Conservation (phyloP, 2,888 invertebrate species). For the Barypeithes pellucidus region DNA sequence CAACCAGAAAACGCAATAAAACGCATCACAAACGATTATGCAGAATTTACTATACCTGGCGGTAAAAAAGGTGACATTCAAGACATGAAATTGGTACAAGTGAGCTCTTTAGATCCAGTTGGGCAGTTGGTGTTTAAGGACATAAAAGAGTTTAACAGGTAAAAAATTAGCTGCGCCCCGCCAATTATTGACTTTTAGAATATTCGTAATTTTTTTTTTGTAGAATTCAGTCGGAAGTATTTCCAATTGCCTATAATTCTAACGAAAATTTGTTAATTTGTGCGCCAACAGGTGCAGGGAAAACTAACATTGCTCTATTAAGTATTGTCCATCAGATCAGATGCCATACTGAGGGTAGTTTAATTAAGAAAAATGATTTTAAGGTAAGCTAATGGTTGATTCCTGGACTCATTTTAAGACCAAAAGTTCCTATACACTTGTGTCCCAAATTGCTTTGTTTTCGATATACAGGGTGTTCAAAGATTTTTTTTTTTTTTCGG, state of each 20-base stretch:
- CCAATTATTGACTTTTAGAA: no score
- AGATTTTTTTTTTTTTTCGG: no score
- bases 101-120: conserved; percentile 76
- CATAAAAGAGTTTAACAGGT: conserved; percentile 84
- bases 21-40: conserved; percentile 82
- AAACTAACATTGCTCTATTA: conserved; percentile 98
- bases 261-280: conserved; percentile 98
- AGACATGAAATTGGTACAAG: conserved; percentile 72
- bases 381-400: conserved; percentile 77
- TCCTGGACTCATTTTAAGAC: no score
- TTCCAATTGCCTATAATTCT: conserved; percentile 93
- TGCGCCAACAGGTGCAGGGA: conserved; percentile 99
- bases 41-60: conserved; percentile 90
- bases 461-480: no score
- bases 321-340: conserved; percentile 93
- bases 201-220: conserved; percentile 10
- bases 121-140: conserved; percentile 93
- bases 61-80: conserved; percentile 75
- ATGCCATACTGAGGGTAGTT: conserved; percentile 85
- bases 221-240: conserved; percentile 96
- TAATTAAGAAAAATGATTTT: conserved; percentile 92
- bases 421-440: no score
- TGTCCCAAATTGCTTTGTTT: not conserved
- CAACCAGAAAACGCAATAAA: conserved; percentile 84
- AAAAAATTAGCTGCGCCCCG: not conserved